Evolutionary conservation across 2,888 invertebrate genomes (phyloP).

Genomic region (Caenorhabditis macrosperma): DNA sequence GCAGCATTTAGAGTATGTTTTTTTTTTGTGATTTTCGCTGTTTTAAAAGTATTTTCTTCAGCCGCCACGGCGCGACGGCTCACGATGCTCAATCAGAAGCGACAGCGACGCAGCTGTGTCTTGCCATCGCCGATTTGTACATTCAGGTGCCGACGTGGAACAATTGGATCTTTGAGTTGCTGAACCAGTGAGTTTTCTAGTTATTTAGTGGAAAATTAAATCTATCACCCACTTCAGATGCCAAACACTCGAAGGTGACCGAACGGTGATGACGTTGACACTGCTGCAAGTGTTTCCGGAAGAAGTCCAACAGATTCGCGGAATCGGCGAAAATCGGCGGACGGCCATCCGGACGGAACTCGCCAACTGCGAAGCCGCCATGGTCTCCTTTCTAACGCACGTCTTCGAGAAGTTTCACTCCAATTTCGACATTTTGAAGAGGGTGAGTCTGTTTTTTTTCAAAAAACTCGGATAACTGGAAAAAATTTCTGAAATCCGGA

Average conservation of each 20-base stretch:
- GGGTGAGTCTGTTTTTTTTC: conserved; percentile 15
- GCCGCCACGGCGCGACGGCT: conserved; percentile 53
- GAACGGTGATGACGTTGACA: conserved; percentile 90
- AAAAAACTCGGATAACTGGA: too few species aligned
- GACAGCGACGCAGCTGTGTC: conserved; percentile 90
- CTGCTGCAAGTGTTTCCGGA: conserved; percentile 95
- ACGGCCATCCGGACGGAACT: conserved; percentile 89
- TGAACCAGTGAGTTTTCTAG: conserved; percentile 89
- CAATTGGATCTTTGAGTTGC: conserved; percentile 89
- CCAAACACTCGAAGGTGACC: conserved; percentile 77
- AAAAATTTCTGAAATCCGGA: neutral
- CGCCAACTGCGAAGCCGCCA: conserved; percentile 85
- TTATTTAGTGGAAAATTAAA: too few species aligned
- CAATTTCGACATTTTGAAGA: conserved; percentile 55
- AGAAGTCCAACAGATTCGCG: conserved; percentile 83
- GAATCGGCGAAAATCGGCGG: conserved; percentile 92
- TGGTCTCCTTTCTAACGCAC: conserved; percentile 47
- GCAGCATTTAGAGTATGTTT: conserved; percentile 85
- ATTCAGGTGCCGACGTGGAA: conserved; percentile 95
- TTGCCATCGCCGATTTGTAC: conserved; percentile 94
- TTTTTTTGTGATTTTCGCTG: neutral
- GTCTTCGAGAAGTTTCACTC: conserved; percentile 54
- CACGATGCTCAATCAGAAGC: conserved; percentile 81
- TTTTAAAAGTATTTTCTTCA: conserved; percentile 8
- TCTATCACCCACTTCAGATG: too few species aligned